A percentile compares a stretch with the other conserved stretches of the same genome.
Conservation (phyloP, 2,888 invertebrate genomes). For the Eristalinus aeneus region DNA sequence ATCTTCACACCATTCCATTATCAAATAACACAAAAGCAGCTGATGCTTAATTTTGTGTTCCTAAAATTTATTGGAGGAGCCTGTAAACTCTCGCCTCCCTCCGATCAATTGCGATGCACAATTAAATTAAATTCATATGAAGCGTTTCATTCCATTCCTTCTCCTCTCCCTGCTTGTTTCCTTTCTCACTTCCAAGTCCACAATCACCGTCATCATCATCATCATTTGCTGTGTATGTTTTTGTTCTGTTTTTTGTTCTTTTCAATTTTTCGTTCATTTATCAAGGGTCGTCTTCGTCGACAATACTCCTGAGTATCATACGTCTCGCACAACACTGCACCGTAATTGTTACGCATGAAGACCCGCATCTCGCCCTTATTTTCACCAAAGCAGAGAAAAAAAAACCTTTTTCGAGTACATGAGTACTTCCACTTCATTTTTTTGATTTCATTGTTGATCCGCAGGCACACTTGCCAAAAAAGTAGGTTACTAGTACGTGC, state of each 20-base stretch:
- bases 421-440: neutral
- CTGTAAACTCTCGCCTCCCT: neutral
- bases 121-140: conserved; percentile 11
- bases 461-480: conserved; percentile 21
- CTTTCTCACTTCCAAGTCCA: neutral
- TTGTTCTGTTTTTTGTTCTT: neutral
- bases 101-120: neutral
- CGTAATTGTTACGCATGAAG: conserved; percentile 28
- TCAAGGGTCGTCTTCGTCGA: conserved; percentile 25
- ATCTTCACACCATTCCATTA: too few species aligned
- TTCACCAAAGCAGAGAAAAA: neutral
- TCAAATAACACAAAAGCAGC: too few species aligned
- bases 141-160: neutral
- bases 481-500: conserved; percentile 59
- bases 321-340: neutral
- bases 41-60: too few species aligned
- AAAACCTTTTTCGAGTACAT: neutral
- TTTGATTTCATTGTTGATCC: neutral
- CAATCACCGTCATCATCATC: neutral
- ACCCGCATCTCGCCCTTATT: conserved; percentile 34
- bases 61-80: too few species aligned
- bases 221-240: neutral
- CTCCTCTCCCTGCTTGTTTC: neutral
- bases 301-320: conserved; percentile 4
- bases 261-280: neutral